Evolutionary conservation across 2,888 invertebrate genomes (phyloP), one percentile per base, ranked within the genome.

Genomic region (Coremacera marginata): DNA sequence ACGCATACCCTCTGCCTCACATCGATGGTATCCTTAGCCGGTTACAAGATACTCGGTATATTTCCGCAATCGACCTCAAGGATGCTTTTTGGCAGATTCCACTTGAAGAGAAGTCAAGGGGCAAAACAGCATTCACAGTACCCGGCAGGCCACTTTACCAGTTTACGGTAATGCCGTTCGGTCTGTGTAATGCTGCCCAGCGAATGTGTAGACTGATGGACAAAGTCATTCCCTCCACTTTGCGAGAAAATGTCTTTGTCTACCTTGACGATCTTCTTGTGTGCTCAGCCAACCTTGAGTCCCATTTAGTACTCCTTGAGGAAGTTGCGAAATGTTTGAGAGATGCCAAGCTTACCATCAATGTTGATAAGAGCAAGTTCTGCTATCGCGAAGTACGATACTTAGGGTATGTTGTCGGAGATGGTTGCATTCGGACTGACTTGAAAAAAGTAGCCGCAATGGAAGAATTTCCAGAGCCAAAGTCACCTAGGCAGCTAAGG

Each of bases 191-290:
- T 31, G 31, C 31, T 31, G 31, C 31, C 31, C 31, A 25, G 25
- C 31, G 31, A 5, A 76, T 79, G 77, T 68, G 76, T 34, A 2
- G 74, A 9, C 31, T 49, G 44, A 63, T 70, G 74, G 68, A 75
- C n/a, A 67, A 68, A 52, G 75, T 37, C 14, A 75, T 75, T 16
- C 73, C 73, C 5, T 57, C 67, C 4, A n/a, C n/a, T 57, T 27
- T 31, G n/a, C 8, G 57, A 16, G 68, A 75, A 31, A 67, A 68
- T 22, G 68, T 68, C n/a, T 75, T 75, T 34, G 51, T 75, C 5
- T 75, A 67, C 68, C 8, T 75, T 14, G 75, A 75, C 19, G 75
- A 75, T 57, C 25, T 75, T 16, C 27, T 75, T 16, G 75, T 75
- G 3, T 68, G 57, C 25, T 57, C 34, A n/a, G 14, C 75, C 14